These are phyloP conservation scores for Drosophila murphyi DNA, from an alignment of 1,140 invertebrate genomes.

Conservation along the genomic window DNA sequence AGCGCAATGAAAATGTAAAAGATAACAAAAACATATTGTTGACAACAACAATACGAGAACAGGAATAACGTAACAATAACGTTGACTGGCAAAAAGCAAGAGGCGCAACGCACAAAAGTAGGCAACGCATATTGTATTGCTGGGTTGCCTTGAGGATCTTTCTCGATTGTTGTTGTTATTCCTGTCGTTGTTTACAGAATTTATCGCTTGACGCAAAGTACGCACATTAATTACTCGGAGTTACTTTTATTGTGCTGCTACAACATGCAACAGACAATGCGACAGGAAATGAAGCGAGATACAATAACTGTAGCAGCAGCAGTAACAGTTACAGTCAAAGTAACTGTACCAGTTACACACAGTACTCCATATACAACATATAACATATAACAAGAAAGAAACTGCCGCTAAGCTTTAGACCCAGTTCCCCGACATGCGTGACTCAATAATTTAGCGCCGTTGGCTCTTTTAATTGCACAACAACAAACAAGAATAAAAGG, in stretches of 20 bases:
- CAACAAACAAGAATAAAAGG: slow-evolving; percentile 44
- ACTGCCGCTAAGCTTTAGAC: slow-evolving; percentile 23
- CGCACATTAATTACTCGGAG: slow-evolving; percentile 81
- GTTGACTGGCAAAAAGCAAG: slow-evolving; percentile 13
- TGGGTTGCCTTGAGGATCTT: slow-evolving; percentile 31
- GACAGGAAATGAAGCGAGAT: slow-evolving; percentile 77
- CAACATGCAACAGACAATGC: slow-evolving; percentile 78
- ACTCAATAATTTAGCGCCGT: slow-evolving; percentile 70
- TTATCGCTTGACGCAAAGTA: slow-evolving; percentile 79
- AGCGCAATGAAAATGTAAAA: slow-evolving; percentile 76
- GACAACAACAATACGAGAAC: slow-evolving; percentile 47
- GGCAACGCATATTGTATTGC: slow-evolving; percentile 53
- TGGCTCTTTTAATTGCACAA: slow-evolving; percentile 67
- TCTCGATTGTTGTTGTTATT: slow-evolving; percentile 34
- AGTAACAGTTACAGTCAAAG: slow-evolving; percentile 27
- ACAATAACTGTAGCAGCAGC: slow-evolving; percentile 11
- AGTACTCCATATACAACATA: slow-evolving; percentile 23
- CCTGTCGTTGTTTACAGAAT: slow-evolving; percentile 47
- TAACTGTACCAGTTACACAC: slow-evolving; percentile 25
- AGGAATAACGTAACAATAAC: slow-evolving; percentile 37
- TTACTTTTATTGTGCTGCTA: slow-evolving; percentile 79
- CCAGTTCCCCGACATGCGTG: slow-evolving; percentile 42
- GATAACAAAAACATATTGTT: slow-evolving; percentile 80
- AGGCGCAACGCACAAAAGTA: slow-evolving; percentile 61
- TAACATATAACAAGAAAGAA: slow-evolving; percentile 8